A percentile compares a stretch with the other conserved stretches of the same genome.
Conservation (phyloP, 2,888 invertebrate species). For the Amphipoea lucens region DNA sequence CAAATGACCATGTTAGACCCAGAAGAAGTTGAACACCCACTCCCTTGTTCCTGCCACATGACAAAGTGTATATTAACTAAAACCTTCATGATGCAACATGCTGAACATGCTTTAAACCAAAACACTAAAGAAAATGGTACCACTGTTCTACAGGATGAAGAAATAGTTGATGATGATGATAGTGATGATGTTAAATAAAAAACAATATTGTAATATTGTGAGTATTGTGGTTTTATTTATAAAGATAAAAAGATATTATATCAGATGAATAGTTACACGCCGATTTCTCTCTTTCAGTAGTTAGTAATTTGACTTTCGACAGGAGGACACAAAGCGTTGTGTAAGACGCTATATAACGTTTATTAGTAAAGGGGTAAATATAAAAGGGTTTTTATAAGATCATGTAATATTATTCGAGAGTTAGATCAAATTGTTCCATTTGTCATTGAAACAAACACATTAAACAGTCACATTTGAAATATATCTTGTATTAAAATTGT, state of each 20-base stretch:
- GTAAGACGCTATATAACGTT: too few species aligned
- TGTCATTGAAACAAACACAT: not conserved
- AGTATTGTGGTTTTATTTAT: conserved; percentile 32
- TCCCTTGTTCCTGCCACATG: conserved; percentile 94
- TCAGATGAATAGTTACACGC: too few species aligned
- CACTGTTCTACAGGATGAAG: conserved; percentile 72
- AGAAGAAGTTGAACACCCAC: conserved; percentile 92
- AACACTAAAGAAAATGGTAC: conserved; percentile 43
- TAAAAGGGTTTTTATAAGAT: not conserved
- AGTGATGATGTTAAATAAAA: conserved; percentile 45
- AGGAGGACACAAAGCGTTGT: too few species aligned
- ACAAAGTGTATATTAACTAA: conserved; percentile 94
- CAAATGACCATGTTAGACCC: conserved; percentile 93
- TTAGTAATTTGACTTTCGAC: too few species aligned
- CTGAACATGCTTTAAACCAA: conserved; percentile 67
- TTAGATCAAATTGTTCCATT: not conserved
- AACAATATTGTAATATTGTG: not conserved
- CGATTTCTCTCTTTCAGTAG: too few species aligned
- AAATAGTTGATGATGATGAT: conserved; percentile 69
- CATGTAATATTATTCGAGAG: not conserved
- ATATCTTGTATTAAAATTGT: not conserved
- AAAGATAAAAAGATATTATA: not conserved
- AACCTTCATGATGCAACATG: conserved; percentile 90
- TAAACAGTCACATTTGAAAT: not conserved
- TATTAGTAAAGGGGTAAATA: not conserved